A percentile compares a stretch with the other conserved stretches of the same genome.
phyloP scores from a whole-genome alignment of 2,888 invertebrate genomes.

The Andrena bucephala region DNA sequence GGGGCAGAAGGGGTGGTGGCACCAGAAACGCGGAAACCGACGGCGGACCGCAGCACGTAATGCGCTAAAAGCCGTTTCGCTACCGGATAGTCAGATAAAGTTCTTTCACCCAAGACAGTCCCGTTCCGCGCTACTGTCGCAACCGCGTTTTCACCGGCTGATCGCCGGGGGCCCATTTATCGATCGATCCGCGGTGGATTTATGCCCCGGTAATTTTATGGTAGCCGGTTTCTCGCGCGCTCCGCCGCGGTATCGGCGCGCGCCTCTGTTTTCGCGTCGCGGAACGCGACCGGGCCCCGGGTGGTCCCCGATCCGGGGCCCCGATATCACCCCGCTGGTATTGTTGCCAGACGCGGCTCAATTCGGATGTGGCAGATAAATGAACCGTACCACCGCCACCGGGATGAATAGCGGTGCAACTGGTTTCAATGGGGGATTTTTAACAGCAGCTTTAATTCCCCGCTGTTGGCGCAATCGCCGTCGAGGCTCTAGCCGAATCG shows the following conservation, averaged over 20 bases:
- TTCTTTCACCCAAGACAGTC: constrained; percentile 60
- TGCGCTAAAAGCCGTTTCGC: constrained; percentile 53
- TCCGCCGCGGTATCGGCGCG: neutral
- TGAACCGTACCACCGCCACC: constrained; percentile 21
- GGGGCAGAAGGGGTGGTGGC: neutral
- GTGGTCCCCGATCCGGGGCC: constrained; percentile 28
- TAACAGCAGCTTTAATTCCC: constrained; percentile 27
- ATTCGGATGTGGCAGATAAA: constrained; percentile 45
- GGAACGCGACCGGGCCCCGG: constrained; percentile 13
- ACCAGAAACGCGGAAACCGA: constrained; percentile 48
- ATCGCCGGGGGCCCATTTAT: constrained; percentile 52
- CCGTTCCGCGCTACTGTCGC: constrained; percentile 20
- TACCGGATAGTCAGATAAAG: constrained; percentile 67
- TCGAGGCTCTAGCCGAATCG: constrained; percentile 9
- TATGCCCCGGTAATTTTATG: constrained; percentile 56
- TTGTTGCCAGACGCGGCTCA: constrained; percentile 34
- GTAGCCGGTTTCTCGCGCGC: constrained; percentile 26
- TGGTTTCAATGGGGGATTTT: constrained; percentile 40
- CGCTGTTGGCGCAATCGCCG: constrained; percentile 25
- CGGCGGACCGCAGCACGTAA: constrained; percentile 19
- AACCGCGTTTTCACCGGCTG: constrained; percentile 59
- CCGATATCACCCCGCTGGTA: constrained; percentile 6
- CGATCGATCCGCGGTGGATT: constrained; percentile 62
- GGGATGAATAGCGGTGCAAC: constrained; percentile 44
- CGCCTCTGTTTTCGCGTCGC: constrained; percentile 17